A percentile compares a stretch with the other conserved stretches of the same genome.
These are phyloP conservation scores for Pelochelys cantorii DNA, from an alignment of 2,797 vertebrate genomes.

Conservation along the genomic window DNA sequence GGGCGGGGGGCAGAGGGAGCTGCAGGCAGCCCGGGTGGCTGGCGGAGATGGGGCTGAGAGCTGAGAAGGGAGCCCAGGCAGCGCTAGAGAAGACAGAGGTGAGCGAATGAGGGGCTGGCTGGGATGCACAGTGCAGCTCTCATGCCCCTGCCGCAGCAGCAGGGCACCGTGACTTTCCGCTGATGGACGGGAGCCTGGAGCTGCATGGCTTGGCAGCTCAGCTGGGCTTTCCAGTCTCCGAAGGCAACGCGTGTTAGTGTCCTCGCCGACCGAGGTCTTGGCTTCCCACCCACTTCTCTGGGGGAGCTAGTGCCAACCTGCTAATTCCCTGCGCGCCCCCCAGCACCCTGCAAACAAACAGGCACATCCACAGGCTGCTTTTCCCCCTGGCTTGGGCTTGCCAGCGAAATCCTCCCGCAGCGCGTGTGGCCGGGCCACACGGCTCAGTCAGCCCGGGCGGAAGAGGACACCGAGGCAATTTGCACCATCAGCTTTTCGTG, in stretches of 20 bases:
- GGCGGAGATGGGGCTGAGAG: background rate
- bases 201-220: constrained; percentile 4
- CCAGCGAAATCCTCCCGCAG: background rate
- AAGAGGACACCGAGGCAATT: background rate
- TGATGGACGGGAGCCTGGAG: background rate
- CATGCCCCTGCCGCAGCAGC: background rate
- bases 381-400: background rate
- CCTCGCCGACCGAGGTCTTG: constrained; percentile 23
- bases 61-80: background rate
- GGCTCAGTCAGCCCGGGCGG: background rate
- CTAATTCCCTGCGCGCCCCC: background rate
- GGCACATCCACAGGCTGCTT: background rate
- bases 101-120: too few relatives aligned
- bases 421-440: background rate
- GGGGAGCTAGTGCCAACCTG: background rate
- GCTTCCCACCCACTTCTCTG: constrained; percentile 16
- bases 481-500: background rate
- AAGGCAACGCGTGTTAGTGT: background rate
- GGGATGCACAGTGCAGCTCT: background rate
- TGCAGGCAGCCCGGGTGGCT: background rate
- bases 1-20: background rate
- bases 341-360: background rate
- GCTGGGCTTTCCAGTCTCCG: background rate
- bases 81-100: too few relatives aligned
- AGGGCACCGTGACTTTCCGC: background rate